These are phyloP conservation scores for Drosophila fuyamai DNA, from an alignment of 1,140 invertebrate species.

Conservation along the genomic window DNA sequence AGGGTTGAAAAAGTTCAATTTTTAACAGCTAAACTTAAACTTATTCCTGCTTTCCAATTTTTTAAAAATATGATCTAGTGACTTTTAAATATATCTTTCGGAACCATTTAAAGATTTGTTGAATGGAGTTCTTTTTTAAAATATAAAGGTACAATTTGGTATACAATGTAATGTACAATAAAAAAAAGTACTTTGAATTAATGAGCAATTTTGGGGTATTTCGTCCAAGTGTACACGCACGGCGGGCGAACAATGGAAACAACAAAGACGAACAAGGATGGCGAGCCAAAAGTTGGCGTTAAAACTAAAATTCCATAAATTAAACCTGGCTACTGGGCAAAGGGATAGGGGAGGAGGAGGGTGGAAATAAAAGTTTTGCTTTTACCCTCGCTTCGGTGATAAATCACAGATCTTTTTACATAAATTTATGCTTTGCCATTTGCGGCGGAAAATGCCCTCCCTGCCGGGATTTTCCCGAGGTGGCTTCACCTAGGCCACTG, in stretches of 20 bases:
- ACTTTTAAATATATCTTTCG: too few relatives aligned
- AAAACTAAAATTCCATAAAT: conserved; percentile 82
- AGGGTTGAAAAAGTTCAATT: too few relatives aligned
- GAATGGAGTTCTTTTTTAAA: too few relatives aligned
- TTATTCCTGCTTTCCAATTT: too few relatives aligned
- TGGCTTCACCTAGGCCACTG: conserved; percentile 37
- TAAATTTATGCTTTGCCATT: conserved; percentile 83
- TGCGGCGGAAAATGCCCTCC: conserved; percentile 56
- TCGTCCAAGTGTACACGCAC: conserved; percentile 36
- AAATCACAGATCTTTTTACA: conserved; percentile 83
- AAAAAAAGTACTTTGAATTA: too few relatives aligned
- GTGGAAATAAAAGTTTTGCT: conserved; percentile 77
- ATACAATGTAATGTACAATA: too few relatives aligned
- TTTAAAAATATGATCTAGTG: too few relatives aligned
- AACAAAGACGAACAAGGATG: conserved; percentile 43
- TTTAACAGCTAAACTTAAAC: too few relatives aligned
- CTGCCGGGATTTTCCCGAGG: conserved; percentile 6
- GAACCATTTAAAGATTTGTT: too few relatives aligned
- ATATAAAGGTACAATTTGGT: too few relatives aligned
- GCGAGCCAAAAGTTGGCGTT: conserved; percentile 67
- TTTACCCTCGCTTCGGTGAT: conserved; percentile 51
- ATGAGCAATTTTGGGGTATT: not conserved
- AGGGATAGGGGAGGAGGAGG: conserved; percentile 24
- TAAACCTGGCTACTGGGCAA: conserved; percentile 53
- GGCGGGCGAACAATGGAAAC: conserved; percentile 36